Conservation (phyloP, 2,888 invertebrate species). For the Slavum lentiscoides region DNA sequence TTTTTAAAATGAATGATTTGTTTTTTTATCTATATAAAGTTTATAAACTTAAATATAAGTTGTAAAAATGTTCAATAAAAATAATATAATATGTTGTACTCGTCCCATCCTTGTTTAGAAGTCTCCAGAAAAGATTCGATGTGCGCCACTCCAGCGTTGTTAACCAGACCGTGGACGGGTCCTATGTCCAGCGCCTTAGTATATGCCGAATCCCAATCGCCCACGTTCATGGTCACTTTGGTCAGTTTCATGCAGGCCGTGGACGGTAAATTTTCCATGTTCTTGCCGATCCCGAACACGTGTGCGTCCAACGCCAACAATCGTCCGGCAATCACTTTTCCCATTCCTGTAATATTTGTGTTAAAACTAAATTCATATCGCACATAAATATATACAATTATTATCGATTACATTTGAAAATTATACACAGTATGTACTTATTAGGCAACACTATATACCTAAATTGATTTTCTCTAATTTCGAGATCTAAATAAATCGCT, state of each 20-base stretch:
- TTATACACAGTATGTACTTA: too few species aligned
- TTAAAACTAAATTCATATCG: too few species aligned
- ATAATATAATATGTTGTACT: constrained; percentile 62
- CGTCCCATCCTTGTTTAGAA: constrained; percentile 71
- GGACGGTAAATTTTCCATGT: constrained; percentile 35
- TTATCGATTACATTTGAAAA: too few species aligned
- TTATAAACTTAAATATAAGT: too few species aligned
- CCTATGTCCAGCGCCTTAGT: constrained; percentile 66
- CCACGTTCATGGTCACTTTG: constrained; percentile 72
- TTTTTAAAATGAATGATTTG: too few species aligned
- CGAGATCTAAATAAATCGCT: too few species aligned
- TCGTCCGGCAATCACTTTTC: constrained; percentile 27
- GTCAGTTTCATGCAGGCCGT: constrained; percentile 61
- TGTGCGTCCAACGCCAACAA: constrained; percentile 7
- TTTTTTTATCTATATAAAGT: too few species aligned
- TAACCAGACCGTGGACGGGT: constrained; percentile 79
- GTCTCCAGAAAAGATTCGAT: constrained; percentile 73
- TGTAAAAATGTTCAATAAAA: too few species aligned
- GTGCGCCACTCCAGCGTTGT: constrained; percentile 80
- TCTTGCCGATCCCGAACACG: constrained; percentile 19
- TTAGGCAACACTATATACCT: too few species aligned
- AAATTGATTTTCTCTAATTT: too few species aligned
- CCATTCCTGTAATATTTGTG: constrained; percentile 14
- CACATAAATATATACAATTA: too few species aligned
- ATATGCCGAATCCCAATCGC: constrained; percentile 75